A percentile compares a stretch with the other conserved stretches of the same genome.
phyloP scores from a whole-genome alignment of 1,140 invertebrate species.

The Drosophila kohkoa region DNA sequence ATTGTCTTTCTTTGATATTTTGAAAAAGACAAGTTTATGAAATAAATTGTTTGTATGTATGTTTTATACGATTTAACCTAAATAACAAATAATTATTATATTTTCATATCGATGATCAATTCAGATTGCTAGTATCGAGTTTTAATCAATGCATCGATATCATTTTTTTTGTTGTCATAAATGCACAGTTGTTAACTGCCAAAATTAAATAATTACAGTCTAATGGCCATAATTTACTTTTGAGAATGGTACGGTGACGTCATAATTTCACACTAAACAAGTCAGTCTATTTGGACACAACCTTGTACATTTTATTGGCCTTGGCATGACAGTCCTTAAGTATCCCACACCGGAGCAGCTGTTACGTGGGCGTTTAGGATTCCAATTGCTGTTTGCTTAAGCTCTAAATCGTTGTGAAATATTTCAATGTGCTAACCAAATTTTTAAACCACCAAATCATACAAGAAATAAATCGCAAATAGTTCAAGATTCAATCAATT shows the following conservation, averaged over 20 bases:
- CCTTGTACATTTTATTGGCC: conserved; percentile 4
- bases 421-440: conserved; percentile 22
- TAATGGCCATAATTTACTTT: not conserved
- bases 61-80: not conserved
- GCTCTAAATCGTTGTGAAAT: conserved; percentile 3
- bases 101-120: not conserved
- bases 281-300: conserved; percentile 4
- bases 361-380: conserved; percentile 43
- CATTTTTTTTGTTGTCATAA: not conserved
- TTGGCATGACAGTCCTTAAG: conserved; percentile 46
- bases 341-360: conserved; percentile 31
- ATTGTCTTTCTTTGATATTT: too few relatives aligned
- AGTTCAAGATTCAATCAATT: conserved; percentile 11
- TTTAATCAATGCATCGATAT: not conserved
- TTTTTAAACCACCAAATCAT: not conserved
- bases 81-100: not conserved
- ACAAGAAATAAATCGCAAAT: conserved; percentile 8
- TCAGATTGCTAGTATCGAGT: not conserved
- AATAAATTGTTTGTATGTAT: not conserved
- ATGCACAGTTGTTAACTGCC: not conserved
- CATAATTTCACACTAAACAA: not conserved
- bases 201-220: not conserved
- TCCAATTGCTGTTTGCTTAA: conserved; percentile 4
- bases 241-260: not conserved
- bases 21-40: not conserved